These are phyloP conservation scores for Sinocyclocheilus grahami DNA, from an alignment of 2,113 vertebrate species.

Conservation along the genomic window DNA sequence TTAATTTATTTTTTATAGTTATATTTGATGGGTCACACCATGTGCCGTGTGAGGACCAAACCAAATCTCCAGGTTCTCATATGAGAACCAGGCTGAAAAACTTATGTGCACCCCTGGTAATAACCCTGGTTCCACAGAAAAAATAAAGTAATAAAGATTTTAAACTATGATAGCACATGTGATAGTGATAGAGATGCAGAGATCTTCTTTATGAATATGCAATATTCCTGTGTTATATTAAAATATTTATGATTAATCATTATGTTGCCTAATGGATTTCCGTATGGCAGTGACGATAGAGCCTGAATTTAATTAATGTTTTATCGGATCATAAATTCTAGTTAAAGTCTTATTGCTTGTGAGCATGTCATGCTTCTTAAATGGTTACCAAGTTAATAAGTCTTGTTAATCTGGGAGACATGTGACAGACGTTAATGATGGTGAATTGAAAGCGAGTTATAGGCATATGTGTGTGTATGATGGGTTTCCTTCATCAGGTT, in stretches of 20 bases:
- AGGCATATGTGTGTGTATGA: not conserved
- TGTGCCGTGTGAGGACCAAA: no score
- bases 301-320: conserved; percentile 17
- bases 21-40: no score
- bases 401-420: conserved; percentile 32
- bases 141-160: not conserved
- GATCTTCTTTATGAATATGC: not conserved
- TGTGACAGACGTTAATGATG: conserved; percentile 8
- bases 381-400: conserved; percentile 29
- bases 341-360: conserved; percentile 34
- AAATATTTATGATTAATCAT: conserved; percentile 40
- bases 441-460: not conserved
- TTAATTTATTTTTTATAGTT: no score
- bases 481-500: not conserved
- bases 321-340: conserved; percentile 41
- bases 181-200: not conserved
- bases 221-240: not conserved
- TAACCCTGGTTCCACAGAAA: not conserved
- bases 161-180: not conserved
- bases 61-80: no score
- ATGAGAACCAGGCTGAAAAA: no score
- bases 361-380: conserved; percentile 19
- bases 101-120: not conserved
- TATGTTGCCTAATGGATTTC: conserved; percentile 29
- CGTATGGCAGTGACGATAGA: conserved; percentile 7